phyloP scores from a whole-genome alignment of 2,888 invertebrate genomes.

The Drosophila dives region DNA sequence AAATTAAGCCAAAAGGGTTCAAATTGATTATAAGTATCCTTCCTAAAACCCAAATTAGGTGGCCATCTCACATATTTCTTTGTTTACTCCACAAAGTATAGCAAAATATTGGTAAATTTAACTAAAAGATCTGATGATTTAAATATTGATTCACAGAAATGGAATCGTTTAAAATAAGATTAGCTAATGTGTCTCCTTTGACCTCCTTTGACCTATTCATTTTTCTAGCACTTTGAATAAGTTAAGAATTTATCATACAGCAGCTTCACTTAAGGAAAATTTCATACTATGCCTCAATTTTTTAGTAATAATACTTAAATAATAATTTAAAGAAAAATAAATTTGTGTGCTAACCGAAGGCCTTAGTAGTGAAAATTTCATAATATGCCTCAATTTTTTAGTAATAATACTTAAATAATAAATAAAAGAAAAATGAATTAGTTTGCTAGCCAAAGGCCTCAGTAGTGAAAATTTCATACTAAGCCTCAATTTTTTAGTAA shows the following conservation, averaged over 20 bases:
- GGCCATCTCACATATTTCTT: constrained; percentile 1
- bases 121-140: constrained; percentile 15
- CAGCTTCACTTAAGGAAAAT: not conserved
- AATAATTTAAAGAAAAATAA: not conserved
- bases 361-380: not conserved
- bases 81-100: constrained; percentile 6
- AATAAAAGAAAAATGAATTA: too few species aligned
- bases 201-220: not conserved
- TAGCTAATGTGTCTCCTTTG: not conserved
- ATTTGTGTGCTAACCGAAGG: not conserved
- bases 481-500: not conserved
- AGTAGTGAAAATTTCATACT: too few species aligned
- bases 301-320: not conserved
- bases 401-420: too few species aligned
- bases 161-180: not conserved
- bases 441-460: too few species aligned
- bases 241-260: not conserved
- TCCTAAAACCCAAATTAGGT: constrained; percentile 17
- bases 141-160: constrained; percentile 6
- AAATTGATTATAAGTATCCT: constrained; percentile 53
- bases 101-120: constrained; percentile 5
- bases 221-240: not conserved
- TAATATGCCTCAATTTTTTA: too few species aligned
- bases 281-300: not conserved
- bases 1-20: constrained; percentile 63